A percentile compares a stretch with the other conserved stretches of the same genome.
Conservation (phyloP, 92 coral and sea anemone species). For the Actinostola sp. region DNA sequence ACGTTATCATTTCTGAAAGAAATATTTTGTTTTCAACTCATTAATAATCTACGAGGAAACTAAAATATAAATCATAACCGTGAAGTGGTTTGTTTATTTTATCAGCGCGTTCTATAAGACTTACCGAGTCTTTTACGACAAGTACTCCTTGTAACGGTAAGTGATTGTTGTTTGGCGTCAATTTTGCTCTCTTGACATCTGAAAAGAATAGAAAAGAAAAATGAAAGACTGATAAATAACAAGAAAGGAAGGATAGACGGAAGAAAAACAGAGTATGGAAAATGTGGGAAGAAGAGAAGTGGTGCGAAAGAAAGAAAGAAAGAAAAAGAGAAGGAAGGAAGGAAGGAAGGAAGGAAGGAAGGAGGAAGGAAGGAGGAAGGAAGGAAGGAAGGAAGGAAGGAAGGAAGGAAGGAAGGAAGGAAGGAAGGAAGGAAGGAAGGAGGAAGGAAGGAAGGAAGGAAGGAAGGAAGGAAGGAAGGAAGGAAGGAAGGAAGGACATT, state of each 20-base stretch:
- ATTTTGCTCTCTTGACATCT: slow-evolving; percentile 90
- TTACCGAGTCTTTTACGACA: slow-evolving; percentile 90
- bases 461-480: neutral
- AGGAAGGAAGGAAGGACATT: neutral
- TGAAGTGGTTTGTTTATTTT: neutral
- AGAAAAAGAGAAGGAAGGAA: neutral
- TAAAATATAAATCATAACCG: too few relatives aligned
- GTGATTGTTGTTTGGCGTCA: slow-evolving; percentile 82
- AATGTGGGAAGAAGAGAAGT: neutral
- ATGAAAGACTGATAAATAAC: neutral
- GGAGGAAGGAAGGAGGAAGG: neutral
- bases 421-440: neutral
- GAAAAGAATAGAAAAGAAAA: neutral
- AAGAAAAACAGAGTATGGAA: neutral
- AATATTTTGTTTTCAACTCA: too few relatives aligned
- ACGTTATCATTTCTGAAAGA: too few relatives aligned
- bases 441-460: neutral
- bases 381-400: neutral
- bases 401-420: neutral
- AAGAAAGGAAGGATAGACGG: too few relatives aligned
- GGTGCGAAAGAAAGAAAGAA: neutral
- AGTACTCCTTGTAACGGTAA: slow-evolving; percentile 92
- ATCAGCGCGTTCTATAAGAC: slow-evolving; percentile 4
- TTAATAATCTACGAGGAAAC: too few relatives aligned
- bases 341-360: neutral